A percentile compares a stretch with the other conserved stretches of the same genome.
These are phyloP conservation scores for Scytalopus superciliaris DNA, from an alignment of 2,113 vertebrate species.

Conservation along the genomic window DNA sequence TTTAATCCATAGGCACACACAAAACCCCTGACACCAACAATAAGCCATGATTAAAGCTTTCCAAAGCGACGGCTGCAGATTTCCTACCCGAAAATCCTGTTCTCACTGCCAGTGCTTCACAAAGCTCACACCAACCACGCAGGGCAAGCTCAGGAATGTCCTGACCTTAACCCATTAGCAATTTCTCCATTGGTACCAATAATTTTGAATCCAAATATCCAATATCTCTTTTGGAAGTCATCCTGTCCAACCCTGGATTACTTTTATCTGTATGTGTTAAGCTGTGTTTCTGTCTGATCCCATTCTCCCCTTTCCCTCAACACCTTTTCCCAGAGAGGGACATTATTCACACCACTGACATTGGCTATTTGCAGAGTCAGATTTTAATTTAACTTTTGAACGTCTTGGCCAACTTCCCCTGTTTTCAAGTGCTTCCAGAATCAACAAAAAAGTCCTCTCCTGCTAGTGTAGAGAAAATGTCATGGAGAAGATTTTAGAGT, in stretches of 20 bases:
- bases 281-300: not conserved
- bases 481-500: slow-evolving; percentile 5
- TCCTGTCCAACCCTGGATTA: not conserved
- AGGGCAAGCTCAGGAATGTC: not conserved
- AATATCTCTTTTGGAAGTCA: not conserved
- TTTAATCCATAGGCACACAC: not conserved
- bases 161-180: not conserved
- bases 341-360: not conserved
- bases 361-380: slow-evolving; percentile 30
- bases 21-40: not conserved
- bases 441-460: not conserved
- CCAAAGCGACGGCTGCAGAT: not conserved
- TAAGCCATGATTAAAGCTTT: slow-evolving; percentile 24
- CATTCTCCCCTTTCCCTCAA: not conserved
- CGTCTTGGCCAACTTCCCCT: not conserved
- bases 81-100: slow-evolving; percentile 17
- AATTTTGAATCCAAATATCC: not conserved
- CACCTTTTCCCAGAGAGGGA: not conserved
- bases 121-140: not conserved
- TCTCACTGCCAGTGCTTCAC: not conserved
- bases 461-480: slow-evolving; percentile 26
- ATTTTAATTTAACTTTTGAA: slow-evolving; percentile 45
- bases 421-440: slow-evolving; percentile 45
- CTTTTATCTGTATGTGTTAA: not conserved
- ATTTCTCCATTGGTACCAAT: not conserved